Conservation (phyloP, 2,113 vertebrate genomes). For the Strigops habroptila region DNA sequence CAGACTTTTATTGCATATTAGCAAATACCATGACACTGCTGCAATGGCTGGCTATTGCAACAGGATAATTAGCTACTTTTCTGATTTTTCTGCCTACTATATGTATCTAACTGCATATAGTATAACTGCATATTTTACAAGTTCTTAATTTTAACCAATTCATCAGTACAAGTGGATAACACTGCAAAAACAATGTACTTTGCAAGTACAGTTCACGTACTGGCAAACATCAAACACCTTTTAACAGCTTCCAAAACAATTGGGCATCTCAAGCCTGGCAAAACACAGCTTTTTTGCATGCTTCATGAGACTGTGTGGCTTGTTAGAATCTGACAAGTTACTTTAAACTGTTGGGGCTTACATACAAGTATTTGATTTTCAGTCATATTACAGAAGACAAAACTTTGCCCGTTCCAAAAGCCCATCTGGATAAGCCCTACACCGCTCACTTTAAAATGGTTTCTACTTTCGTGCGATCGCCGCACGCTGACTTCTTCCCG, state of each 20-base stretch:
- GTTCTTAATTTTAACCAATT: background rate
- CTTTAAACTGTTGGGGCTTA: background rate
- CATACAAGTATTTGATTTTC: background rate
- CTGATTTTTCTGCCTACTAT: background rate
- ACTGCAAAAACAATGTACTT: background rate
- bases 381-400: background rate
- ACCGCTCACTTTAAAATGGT: background rate
- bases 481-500: background rate
- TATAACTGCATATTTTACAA: background rate
- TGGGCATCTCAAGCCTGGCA: background rate
- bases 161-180: background rate
- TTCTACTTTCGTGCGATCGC: fast-evolving
- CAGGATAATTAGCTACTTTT: fast-evolving
- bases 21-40: background rate
- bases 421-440: background rate
- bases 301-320: background rate
- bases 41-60: background rate
- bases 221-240: background rate
- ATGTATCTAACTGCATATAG: background rate
- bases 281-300: background rate
- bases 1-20: background rate
- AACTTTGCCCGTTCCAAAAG: background rate
- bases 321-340: background rate
- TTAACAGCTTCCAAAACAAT: background rate
- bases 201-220: background rate